phyloP scores from a whole-genome alignment of 2,797 vertebrate genomes.

The Falco rusticolus region DNA sequence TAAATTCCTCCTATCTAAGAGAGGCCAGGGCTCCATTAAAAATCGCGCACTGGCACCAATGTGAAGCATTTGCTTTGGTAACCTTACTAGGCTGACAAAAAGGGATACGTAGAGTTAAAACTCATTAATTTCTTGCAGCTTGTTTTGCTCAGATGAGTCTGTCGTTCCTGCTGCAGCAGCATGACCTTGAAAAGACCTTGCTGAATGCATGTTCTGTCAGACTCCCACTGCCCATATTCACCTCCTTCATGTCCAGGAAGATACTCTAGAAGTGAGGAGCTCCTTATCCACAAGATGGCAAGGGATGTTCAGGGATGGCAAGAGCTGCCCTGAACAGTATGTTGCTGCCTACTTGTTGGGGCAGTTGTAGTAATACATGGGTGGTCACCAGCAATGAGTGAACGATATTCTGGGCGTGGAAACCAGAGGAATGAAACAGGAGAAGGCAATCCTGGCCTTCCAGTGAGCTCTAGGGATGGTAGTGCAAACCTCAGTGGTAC shows the following conservation, averaged over 20 bases:
- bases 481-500: neutral
- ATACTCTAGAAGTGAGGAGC: neutral
- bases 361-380: neutral
- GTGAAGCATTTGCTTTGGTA: neutral
- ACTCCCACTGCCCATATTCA: neutral
- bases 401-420: neutral
- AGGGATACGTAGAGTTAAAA: neutral
- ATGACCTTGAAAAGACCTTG: neutral
- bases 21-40: neutral
- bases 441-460: neutral
- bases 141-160: neutral
- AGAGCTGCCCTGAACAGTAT: neutral
- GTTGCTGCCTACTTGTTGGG: neutral
- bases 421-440: neutral
- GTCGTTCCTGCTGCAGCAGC: neutral
- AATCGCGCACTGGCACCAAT: neutral
- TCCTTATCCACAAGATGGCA: neutral
- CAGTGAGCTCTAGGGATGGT: neutral
- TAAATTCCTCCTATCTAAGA: neutral
- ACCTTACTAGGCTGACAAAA: neutral
- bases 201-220: neutral
- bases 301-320: neutral
- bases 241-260: neutral
- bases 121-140: neutral
- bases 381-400: neutral